Base-by-base conservation (phyloP, 2,113 vertebrate genomes). In the Neoarius graeffei region DNA sequence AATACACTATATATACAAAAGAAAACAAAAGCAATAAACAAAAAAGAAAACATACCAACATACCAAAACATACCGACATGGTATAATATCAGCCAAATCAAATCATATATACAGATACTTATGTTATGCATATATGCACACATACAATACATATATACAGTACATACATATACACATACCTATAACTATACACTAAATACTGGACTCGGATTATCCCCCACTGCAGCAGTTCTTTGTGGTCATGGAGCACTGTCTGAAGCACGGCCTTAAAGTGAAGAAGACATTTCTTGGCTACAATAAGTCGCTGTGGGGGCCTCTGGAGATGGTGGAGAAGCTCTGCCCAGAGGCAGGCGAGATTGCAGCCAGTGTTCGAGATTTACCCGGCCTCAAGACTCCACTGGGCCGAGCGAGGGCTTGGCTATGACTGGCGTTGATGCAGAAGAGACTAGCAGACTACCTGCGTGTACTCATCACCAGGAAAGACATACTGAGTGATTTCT, bases 181-280 rank as follows among this genome's bases (percentile, higher is more conserved):
- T n/a, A n/a, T n/a, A n/a, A n/a, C n/a, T n/a, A n/a, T n/a, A n/a
- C n/a, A 98, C 69, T 96, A 98, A 23, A 99, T 97, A 5, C 94
- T 99, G 94, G 98, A 99, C 93, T 99, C 98, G 0, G 98, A 99
- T 94, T 99, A 99, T 89, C 98, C 98, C 0, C 98, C 98, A 67
- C 93, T 99, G 73, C 98, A 99, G 94, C 98, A 99, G 94, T 99
- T 99, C 94, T 99, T 99, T 88, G 98, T 99, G 60, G 98, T 99
- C 85, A 98, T 99, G 98, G 98, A 99, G 88, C 98, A 99, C 92
- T 99, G 98, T 89, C 96, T 99, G 92, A 99, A 99, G 90, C 98
- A 99, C 0, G 98, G 98, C 23, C 97, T 99, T 85, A 98, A 97
- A 98, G 98, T 98, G 91, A 98, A 97, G 95, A 99, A 99, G 94